These are phyloP conservation scores for Augochlorella aurata DNA, from an alignment of 2,888 invertebrate species.

Conservation along the genomic window DNA sequence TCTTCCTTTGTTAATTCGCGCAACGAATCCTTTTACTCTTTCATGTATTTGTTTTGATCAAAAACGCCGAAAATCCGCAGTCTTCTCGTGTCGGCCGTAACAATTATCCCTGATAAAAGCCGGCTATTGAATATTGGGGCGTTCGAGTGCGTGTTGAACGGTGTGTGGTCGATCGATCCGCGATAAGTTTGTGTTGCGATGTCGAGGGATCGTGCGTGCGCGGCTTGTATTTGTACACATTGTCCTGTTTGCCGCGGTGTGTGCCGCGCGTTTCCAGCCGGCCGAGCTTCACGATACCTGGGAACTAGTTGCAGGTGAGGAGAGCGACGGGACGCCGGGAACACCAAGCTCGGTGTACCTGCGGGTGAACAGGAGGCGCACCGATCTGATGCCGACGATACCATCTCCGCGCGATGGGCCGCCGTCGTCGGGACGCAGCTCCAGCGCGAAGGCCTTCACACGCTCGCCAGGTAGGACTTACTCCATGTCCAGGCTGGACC, in stretches of 20 bases:
- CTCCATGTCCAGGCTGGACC: constrained; percentile 96
- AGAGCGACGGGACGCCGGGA: constrained; percentile 76
- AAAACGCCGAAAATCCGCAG: too few relatives aligned
- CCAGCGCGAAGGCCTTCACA: constrained; percentile 80
- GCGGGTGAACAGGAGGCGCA: constrained; percentile 92
- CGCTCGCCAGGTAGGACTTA: constrained; percentile 92
- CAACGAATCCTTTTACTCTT: too few relatives aligned
- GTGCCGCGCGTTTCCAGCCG: neutral
- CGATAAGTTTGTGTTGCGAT: constrained; percentile 31
- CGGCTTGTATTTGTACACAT: constrained; percentile 12
- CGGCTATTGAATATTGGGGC: neutral
- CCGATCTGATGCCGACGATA: constrained; percentile 95
- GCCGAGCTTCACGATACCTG: constrained; percentile 24
- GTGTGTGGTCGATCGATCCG: neutral
- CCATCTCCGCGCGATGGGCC: constrained; percentile 87
- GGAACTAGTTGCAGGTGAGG: constrained; percentile 78
- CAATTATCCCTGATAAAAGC: too few relatives aligned
- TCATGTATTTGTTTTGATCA: too few relatives aligned
- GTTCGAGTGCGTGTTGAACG: neutral
- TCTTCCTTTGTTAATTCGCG: too few relatives aligned
- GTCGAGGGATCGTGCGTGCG: constrained; percentile 29
- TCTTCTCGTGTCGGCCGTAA: too few relatives aligned
- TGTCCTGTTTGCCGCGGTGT: constrained; percentile 5
- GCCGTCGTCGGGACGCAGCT: constrained; percentile 74
- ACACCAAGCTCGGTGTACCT: constrained; percentile 86